Percentiles rank a stretch among this genome's conserved stretches.
These are phyloP conservation scores for Osedax frankpressi DNA, from an alignment of 2,888 invertebrate species.

Conservation along the genomic window DNA sequence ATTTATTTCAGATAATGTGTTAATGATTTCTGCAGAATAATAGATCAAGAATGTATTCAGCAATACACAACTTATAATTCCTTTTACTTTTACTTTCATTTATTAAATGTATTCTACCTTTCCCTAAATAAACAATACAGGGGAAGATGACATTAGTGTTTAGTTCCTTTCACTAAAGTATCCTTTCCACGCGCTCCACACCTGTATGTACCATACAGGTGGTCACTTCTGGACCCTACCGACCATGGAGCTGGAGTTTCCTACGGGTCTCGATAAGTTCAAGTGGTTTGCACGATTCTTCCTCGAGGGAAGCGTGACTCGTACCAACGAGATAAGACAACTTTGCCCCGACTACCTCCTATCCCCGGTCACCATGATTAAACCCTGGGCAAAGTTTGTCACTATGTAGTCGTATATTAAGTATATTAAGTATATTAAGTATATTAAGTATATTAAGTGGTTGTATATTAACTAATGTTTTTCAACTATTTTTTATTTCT, in stretches of 20 bases:
- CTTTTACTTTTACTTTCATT: too few species aligned
- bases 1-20: too few species aligned
- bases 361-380: conserved; percentile 67
- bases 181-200: too few species aligned
- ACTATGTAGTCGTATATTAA: background rate
- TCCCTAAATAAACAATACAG: too few species aligned
- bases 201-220: too few species aligned
- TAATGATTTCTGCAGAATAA: too few species aligned
- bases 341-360: conserved; percentile 61
- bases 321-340: conserved; percentile 56
- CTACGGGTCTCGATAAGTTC: conserved; percentile 52
- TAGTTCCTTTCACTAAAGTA: too few species aligned
- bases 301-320: conserved; percentile 61
- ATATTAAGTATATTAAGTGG: background rate
- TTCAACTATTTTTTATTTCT: too few species aligned
- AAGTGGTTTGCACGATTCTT: conserved; percentile 77
- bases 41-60: too few species aligned
- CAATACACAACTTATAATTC: too few species aligned
- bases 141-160: too few species aligned
- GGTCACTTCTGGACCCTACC: conserved; percentile 71
- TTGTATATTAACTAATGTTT: background rate
- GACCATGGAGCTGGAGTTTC: conserved; percentile 56
- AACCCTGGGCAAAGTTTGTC: conserved; percentile 69
- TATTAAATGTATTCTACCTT: too few species aligned
- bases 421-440: background rate